Evolutionary conservation across 2,888 invertebrate species (phyloP), one percentile per base, ranked within the genome.

Genomic region (Parnassius apollo): DNA sequence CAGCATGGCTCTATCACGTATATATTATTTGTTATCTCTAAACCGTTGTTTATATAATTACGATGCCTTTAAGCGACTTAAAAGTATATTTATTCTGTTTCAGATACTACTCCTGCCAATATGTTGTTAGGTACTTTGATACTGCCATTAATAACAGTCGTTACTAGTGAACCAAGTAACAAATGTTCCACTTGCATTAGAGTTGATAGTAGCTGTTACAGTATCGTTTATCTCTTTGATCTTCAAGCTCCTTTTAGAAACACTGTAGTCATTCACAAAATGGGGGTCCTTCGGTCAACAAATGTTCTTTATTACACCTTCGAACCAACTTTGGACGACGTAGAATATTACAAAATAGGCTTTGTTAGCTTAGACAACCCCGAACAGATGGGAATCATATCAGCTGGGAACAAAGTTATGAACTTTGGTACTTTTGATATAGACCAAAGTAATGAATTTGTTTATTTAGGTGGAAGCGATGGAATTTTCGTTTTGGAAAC

Each of bases 361-460:
- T 90, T 83, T 58, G 77, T 88, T 0, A 77, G 77, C 66, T 66
- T 91, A 42, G 83, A 85, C 2, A 62, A 74, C n/a, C 75, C 74
- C 0, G 68, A 61, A 0, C 66, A 69, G 13, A 55, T 64, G 4
- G 83, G 82, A 2, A 69, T 83, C 1, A 75, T 89, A 9, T 67
- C 69, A 2, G 78, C 78, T 8, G 74, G 71, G 1, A 75, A 76
- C 8, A 62, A 74, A 12, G 68, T 75, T 7, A 75, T 83, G 54
- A 90, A 91, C 65, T 86, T 91, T 22, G 84, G 83, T 0, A 80
- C 85, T 1, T 89, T 91, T 46, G 88, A 84, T 65, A 78, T 91
- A 2, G 88, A 90, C 63, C 89, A 90, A 67, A 77, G 76, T 0
- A 86, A 83, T 25, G 75, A 73, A 0, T 60, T 80, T 1, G 72